Conservation (phyloP, 2,888 invertebrate genomes). For the Polia nebulosa region DNA sequence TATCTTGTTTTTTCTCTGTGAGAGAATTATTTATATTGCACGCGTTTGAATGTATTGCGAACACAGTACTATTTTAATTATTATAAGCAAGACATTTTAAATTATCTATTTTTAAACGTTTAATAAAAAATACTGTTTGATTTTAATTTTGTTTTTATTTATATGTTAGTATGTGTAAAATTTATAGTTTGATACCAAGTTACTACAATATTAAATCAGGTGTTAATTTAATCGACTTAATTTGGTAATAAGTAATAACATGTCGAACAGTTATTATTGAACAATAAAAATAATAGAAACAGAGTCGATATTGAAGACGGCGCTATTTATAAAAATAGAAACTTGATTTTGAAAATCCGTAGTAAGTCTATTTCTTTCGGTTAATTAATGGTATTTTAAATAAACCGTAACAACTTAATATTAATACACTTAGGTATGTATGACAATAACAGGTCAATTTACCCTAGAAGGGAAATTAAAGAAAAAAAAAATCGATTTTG, state of each 20-base stretch:
- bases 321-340: too few relatives aligned
- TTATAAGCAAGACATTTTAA: slow-evolving; percentile 7
- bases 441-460: not conserved
- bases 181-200: not conserved
- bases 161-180: slow-evolving; percentile 3
- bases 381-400: too few relatives aligned
- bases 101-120: not conserved
- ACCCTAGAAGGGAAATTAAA: not conserved
- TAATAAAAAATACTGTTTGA: too few relatives aligned
- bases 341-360: not conserved
- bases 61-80: slow-evolving; percentile 19
- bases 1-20: slow-evolving; percentile 50
- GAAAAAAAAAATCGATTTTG: too few relatives aligned
- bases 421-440: not conserved
- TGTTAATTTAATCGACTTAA: slow-evolving; percentile 15
- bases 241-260: slow-evolving; percentile 4
- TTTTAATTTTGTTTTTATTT: not conserved
- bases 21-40: slow-evolving; percentile 53
- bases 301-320: not conserved
- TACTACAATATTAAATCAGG: not conserved
- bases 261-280: not conserved
- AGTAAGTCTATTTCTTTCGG: not conserved
- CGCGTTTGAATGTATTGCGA: slow-evolving; percentile 26
- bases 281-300: slow-evolving; percentile 11
- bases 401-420: not conserved